Conservation (phyloP, 2,113 vertebrate genomes). For the Phrynosoma platyrhinos region DNA sequence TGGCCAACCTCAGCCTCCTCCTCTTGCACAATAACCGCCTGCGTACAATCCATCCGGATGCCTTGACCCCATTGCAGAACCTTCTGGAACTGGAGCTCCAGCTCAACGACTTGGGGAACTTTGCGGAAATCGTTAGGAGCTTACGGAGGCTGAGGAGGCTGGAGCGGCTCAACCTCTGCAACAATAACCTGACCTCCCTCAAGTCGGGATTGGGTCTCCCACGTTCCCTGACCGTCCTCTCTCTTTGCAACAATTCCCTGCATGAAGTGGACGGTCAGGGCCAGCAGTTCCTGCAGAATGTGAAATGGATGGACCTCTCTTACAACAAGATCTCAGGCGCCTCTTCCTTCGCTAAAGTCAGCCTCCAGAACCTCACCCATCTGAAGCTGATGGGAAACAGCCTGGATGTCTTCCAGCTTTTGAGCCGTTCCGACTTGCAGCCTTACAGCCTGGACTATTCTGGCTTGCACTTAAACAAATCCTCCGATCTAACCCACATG, state of each 20-base stretch:
- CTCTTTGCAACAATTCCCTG: conserved; percentile 76
- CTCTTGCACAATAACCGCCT: conserved; percentile 47
- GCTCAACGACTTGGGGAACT: conserved; percentile 26
- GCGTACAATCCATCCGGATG: not conserved
- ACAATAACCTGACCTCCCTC: conserved; percentile 45
- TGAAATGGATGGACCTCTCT: conserved; percentile 78
- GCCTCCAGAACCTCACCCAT: conserved; percentile 60
- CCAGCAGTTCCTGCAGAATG: conserved; percentile 52
- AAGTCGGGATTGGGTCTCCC: conserved; percentile 66
- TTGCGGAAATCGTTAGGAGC: conserved; percentile 25
- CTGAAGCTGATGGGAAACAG: conserved; percentile 72
- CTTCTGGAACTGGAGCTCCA: conserved; percentile 38
- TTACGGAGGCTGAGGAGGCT: conserved; percentile 26
- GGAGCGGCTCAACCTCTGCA: conserved; percentile 46
- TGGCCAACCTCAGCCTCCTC: conserved; percentile 68
- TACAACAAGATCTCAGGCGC: conserved; percentile 63
- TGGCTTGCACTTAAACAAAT: conserved; percentile 58
- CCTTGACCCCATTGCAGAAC: conserved; percentile 40
- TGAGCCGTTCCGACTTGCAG: conserved; percentile 40
- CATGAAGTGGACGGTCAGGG: conserved; percentile 53
- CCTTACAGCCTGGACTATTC: conserved; percentile 77
- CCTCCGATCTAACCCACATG: conserved; percentile 1
- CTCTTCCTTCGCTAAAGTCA: conserved; percentile 63
- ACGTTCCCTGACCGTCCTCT: conserved; percentile 60
- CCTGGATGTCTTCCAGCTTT: conserved; percentile 65